These are phyloP conservation scores for Tachysurus vachellii DNA, from an alignment of 2,113 vertebrate genomes.

Conservation along the genomic window DNA sequence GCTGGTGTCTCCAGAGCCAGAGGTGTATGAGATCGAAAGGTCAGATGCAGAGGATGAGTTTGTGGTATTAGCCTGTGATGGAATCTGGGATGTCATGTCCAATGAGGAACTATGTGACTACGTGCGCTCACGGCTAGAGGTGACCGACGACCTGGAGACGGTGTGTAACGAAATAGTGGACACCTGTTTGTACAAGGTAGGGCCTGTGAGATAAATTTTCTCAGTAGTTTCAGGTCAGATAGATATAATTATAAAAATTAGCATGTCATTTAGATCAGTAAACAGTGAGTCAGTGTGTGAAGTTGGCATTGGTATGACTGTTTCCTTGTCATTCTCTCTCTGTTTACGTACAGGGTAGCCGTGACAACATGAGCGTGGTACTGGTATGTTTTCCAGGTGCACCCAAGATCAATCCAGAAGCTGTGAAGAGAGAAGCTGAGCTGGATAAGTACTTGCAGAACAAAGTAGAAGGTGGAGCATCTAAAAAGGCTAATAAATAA, in stretches of 20 bases:
- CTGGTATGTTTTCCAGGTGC: constrained; percentile 89
- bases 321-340: constrained; percentile 47
- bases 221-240: background rate
- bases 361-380: constrained; percentile 93
- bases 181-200: constrained; percentile 93
- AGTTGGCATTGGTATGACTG: constrained; percentile 18
- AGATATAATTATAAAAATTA: background rate
- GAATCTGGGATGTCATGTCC: constrained; percentile 93
- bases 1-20: constrained; percentile 89
- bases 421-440: constrained; percentile 83
- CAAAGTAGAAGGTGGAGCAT: constrained; percentile 88
- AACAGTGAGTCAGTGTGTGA: constrained; percentile 7
- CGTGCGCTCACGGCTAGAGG: constrained; percentile 86
- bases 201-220: constrained; percentile 20
- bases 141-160: constrained; percentile 88
- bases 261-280: background rate
- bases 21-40: constrained; percentile 86
- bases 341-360: constrained; percentile 78
- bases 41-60: constrained; percentile 84
- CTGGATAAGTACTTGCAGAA: constrained; percentile 89
- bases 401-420: constrained; percentile 86
- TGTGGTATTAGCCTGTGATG: constrained; percentile 88
- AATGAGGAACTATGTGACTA: constrained; percentile 91
- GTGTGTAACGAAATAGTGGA: constrained; percentile 92
- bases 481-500: constrained; percentile 87